Evolutionary conservation across 2,888 invertebrate genomes (phyloP), one percentile per base, ranked within the genome.

Genomic region (Lacanobia wlatinum): DNA sequence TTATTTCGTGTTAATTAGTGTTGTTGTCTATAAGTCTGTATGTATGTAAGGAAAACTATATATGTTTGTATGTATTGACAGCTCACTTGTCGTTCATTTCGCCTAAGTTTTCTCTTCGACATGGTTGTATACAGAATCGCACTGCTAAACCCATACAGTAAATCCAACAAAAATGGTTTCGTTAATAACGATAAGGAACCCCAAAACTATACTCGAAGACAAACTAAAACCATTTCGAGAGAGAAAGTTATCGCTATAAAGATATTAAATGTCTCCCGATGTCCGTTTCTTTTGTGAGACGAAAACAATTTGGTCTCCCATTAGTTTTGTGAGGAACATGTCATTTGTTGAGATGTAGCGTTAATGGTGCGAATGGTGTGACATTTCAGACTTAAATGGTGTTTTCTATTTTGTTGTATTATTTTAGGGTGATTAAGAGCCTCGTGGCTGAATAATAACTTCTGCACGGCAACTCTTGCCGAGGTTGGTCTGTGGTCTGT

Each of bases 261-360:
- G 87, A 86, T 89, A 89, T 89, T 87, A 88, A 87, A 87, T 88
- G 87, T 87, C 85, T 76, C 76, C 71, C 76, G 70, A 79, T 84
- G 76, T 75, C 82, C 62, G 64, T 80, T 73, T 53, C 76, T 70
- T 81, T 85, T 83, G 80, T 77, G 75, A 61, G 69, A 63, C 34
- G 40, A 83, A 81, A 80, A 82, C 84, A 82, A 84, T 86, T 82
- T 64, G 62, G 64, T 70, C 46, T 55, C 58, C 38, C 52, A 71
- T 85, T 85, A 78, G 73, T 77, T 84, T 82, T 74, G 64, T 78
- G 23, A 43, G 10, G 68, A 59, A 70, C 60, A 61, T 53, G 60
- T 43, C 76, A 70, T 80, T 68, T 72, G 82, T 61, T 46, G 60
- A 38, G 73, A 67, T 48, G 34, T 52, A 58, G 64, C 66, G 43